phyloP scores from a whole-genome alignment of 2,888 invertebrate genomes.

The Noctua janthe region DNA sequence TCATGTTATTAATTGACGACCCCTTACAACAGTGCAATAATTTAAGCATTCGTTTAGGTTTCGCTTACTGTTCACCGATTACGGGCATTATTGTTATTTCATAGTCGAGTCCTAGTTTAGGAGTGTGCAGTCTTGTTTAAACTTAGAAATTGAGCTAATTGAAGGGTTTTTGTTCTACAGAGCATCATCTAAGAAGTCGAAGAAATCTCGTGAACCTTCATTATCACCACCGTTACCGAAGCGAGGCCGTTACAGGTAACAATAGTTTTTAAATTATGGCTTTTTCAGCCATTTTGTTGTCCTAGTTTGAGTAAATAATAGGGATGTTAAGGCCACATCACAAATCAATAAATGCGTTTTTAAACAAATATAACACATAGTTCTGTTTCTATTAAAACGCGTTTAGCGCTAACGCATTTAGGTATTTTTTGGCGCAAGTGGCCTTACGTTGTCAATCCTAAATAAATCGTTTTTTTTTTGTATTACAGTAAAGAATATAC shows the following conservation, averaged over 20 bases:
- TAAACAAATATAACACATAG: neutral
- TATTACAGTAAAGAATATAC: neutral
- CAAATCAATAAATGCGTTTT: neutral
- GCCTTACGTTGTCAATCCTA: neutral
- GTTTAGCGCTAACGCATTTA: neutral
- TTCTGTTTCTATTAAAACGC: neutral
- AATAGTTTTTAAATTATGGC: neutral
- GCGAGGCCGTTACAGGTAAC: conserved; percentile 80
- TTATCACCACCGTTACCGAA: conserved; percentile 86
- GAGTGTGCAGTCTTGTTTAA: neutral
- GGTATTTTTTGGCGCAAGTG: neutral
- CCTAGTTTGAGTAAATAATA: neutral
- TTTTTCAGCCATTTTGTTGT: neutral
- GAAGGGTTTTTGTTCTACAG: conserved; percentile 67
- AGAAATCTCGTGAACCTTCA: conserved; percentile 86
- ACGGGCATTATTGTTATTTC: neutral
- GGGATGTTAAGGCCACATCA: neutral
- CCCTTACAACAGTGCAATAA: neutral
- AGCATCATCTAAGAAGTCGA: conserved; percentile 85
- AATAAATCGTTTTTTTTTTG: neutral
- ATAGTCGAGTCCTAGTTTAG: neutral
- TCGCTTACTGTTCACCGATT: neutral
- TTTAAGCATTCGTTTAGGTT: neutral
- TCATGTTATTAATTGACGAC: no score
- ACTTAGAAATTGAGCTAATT: neutral